Evolutionary conservation across 2,113 vertebrate species (phyloP).

Genomic region (Ctenodactylus gundi): DNA sequence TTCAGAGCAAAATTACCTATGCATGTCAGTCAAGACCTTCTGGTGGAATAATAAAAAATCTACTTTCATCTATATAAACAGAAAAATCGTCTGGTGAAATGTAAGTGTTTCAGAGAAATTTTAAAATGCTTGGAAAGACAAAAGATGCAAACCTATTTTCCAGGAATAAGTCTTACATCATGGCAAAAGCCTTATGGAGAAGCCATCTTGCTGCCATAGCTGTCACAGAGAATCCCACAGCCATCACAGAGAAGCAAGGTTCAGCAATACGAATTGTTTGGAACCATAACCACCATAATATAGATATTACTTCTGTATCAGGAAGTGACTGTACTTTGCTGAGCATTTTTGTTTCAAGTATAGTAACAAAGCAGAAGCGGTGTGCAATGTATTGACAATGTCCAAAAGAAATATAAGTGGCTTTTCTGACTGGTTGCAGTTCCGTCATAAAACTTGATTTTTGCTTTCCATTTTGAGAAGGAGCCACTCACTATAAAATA

Average conservation of each 20-base stretch:
- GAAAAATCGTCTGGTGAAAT: neutral
- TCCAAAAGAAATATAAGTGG: neutral
- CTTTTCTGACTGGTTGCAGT: neutral
- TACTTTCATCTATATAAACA: neutral
- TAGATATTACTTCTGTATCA: neutral
- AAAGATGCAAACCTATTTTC: neutral
- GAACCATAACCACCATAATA: neutral
- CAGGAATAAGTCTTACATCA: neutral
- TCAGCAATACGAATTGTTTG: neutral
- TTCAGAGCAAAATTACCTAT: neutral
- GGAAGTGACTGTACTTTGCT: neutral
- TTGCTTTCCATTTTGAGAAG: neutral
- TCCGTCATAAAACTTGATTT: neutral
- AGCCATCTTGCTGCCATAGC: neutral
- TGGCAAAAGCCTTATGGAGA: neutral
- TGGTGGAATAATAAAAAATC: neutral
- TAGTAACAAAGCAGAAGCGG: neutral
- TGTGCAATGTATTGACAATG: neutral
- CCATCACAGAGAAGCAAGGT: neutral
- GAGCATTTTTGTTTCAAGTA: neutral
- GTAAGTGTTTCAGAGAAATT: neutral
- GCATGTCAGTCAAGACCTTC: neutral
- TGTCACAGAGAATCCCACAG: neutral
- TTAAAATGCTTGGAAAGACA: neutral
- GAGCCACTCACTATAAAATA: neutral